phyloP scores from a whole-genome alignment of 2,888 invertebrate species.

The Chrysomela aeneicollis region DNA sequence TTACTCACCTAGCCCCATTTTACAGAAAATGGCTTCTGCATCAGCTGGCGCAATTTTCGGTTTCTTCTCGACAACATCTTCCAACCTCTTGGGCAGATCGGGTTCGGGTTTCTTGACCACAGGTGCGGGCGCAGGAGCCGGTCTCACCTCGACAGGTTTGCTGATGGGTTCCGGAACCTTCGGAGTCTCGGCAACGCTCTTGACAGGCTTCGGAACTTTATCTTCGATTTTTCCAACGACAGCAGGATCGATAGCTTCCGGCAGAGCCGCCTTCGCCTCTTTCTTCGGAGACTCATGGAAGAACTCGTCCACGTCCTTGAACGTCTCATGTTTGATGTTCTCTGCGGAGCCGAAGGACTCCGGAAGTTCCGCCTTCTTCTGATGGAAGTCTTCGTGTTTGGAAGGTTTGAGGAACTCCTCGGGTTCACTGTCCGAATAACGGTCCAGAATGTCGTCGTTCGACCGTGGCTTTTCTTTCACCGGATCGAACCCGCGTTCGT shows the following conservation, averaged over 20 bases:
- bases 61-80: slow-evolving; percentile 33
- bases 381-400: slow-evolving; percentile 47
- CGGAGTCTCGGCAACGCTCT: slow-evolving; percentile 31
- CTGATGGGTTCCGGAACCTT: slow-evolving; percentile 28
- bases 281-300: slow-evolving; percentile 43
- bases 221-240: slow-evolving; percentile 21
- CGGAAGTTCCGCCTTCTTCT: slow-evolving; percentile 40
- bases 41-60: slow-evolving; percentile 63
- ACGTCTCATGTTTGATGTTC: slow-evolving; percentile 20
- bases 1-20: slow-evolving; percentile 77
- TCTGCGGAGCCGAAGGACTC: slow-evolving; percentile 38
- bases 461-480: slow-evolving; percentile 31
- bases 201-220: slow-evolving; percentile 18
- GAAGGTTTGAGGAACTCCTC: slow-evolving; percentile 59
- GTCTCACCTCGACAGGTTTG: slow-evolving; percentile 22
- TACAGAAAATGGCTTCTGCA: slow-evolving; percentile 75
- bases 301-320: slow-evolving; percentile 52
- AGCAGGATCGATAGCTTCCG: slow-evolving; percentile 4
- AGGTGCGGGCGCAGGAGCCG: slow-evolving; percentile 22
- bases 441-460: slow-evolving; percentile 62
- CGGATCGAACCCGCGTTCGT: slow-evolving; percentile 48
- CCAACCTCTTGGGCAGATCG: slow-evolving; percentile 38
- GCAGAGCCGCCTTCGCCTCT: slow-evolving; percentile 1
- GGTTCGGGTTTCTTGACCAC: slow-evolving; percentile 22
- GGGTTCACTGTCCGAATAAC: slow-evolving; percentile 64